Percentiles rank a stretch among this genome's conserved stretches.
phyloP scores from a whole-genome alignment of 2,797 vertebrate species.

The Valencia hispanica region DNA sequence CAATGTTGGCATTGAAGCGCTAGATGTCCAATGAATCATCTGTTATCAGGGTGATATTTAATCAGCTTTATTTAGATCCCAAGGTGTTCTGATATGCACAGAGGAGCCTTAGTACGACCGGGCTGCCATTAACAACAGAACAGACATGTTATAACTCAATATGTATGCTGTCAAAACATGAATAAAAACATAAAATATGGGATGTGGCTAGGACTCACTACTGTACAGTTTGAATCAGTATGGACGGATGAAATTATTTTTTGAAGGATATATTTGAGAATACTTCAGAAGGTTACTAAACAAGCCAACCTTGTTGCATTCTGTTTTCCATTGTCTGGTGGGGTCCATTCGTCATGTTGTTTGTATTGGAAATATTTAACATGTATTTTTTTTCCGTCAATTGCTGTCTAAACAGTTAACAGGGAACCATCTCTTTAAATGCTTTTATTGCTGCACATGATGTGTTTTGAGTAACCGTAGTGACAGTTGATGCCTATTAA shows the following conservation, averaged over 20 bases:
- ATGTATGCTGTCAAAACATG: conserved; percentile 11
- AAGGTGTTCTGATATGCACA: neutral
- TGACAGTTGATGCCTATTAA: no score
- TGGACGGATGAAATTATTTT: neutral
- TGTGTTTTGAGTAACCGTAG: no score
- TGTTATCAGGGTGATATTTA: conserved; percentile 41
- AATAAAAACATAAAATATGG: neutral
- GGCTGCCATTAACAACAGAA: conserved; percentile 32
- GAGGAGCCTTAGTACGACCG: neutral
- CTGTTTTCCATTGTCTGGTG: neutral
- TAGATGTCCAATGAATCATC: conserved; percentile 42
- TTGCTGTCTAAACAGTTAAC: neutral
- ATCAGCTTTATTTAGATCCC: conserved; percentile 46
- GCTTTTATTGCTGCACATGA: neutral
- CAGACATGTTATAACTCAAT: conserved; percentile 14
- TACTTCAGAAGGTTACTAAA: no score
- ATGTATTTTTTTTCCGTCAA: neutral
- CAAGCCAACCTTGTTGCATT: neutral
- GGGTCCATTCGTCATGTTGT: neutral
- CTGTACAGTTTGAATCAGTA: neutral
- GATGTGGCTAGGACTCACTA: neutral
- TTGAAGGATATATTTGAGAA: neutral
- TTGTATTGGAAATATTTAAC: neutral
- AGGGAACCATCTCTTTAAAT: neutral
- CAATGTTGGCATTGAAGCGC: conserved; percentile 15